phyloP scores from a whole-genome alignment of 1,140 invertebrate species.

The Aphelenchoides avenae region DNA sequence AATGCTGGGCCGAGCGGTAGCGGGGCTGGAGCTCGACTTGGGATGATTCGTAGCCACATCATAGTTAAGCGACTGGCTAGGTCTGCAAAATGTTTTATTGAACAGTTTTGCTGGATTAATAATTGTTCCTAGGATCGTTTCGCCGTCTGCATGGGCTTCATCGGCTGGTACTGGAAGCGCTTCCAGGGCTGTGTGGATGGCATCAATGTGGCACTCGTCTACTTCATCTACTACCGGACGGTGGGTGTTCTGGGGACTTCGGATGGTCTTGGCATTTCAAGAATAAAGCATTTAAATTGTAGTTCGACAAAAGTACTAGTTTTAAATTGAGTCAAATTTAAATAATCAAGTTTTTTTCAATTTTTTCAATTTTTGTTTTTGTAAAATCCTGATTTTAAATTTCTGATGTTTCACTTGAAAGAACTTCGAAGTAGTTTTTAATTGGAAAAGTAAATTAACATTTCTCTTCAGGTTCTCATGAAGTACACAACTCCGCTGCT shows the following conservation, averaged over 20 bases:
- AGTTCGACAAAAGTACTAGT: neutral
- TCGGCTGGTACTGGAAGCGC: constrained; percentile 56
- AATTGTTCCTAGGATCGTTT: constrained; percentile 35
- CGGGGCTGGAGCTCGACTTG: neutral
- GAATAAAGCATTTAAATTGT: constrained; percentile 1
- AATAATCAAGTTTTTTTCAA: too few species aligned
- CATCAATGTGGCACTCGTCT: constrained; percentile 47
- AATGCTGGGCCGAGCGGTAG: neutral
- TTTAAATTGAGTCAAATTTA: neutral
- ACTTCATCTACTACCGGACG: constrained; percentile 32
- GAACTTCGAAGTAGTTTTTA: neutral
- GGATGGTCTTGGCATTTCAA: constrained; percentile 16
- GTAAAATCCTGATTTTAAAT: too few species aligned
- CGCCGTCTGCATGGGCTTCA: constrained; percentile 33
- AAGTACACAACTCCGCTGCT: constrained; percentile 28
- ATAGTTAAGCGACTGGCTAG: neutral
- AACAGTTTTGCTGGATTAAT: neutral
- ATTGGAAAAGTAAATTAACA: neutral
- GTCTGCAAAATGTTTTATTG: neutral
- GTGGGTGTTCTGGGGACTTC: too few species aligned
- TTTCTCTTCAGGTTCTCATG: constrained; percentile 32
- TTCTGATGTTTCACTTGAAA: neutral
- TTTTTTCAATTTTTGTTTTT: too few species aligned
- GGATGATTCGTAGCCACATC: neutral
- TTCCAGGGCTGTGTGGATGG: constrained; percentile 55